Conservation (phyloP, 2,113 vertebrate species). For the Tachuris rubrigastra region DNA sequence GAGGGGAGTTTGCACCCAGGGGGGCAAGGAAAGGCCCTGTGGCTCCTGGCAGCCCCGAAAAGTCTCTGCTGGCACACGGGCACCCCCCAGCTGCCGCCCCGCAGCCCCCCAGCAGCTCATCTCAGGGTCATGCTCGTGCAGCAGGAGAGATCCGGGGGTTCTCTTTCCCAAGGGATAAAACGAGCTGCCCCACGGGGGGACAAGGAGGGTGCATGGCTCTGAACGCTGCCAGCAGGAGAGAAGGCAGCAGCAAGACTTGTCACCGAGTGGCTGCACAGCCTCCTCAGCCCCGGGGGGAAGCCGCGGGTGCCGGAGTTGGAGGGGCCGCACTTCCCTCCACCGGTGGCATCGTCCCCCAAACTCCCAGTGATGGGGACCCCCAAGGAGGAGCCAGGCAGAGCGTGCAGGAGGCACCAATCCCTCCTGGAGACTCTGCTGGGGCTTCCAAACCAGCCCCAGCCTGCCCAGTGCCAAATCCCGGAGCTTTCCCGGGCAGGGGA, state of each 20-base stretch:
- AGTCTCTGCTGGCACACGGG: neutral
- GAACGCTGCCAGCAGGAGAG: neutral
- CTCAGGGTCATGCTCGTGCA: neutral
- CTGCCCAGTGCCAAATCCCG: conserved; percentile 26
- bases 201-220: conserved; percentile 7
- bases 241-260: neutral
- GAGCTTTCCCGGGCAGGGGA: neutral
- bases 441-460: neutral
- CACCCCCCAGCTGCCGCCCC: neutral
- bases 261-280: neutral
- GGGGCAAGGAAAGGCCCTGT: neutral
- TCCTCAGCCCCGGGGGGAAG: neutral
- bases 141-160: neutral
- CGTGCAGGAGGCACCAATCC: neutral
- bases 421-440: neutral
- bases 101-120: accelerated
- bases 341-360: accelerated
- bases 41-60: neutral
- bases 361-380: neutral
- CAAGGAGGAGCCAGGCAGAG: neutral
- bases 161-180: conserved; percentile 9
- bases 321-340: neutral
- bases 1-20: neutral
- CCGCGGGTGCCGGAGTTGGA: neutral
- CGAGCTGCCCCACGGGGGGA: neutral